Conservation (phyloP, 2,797 vertebrate species). For the Chelidonichthys spinosus region DNA sequence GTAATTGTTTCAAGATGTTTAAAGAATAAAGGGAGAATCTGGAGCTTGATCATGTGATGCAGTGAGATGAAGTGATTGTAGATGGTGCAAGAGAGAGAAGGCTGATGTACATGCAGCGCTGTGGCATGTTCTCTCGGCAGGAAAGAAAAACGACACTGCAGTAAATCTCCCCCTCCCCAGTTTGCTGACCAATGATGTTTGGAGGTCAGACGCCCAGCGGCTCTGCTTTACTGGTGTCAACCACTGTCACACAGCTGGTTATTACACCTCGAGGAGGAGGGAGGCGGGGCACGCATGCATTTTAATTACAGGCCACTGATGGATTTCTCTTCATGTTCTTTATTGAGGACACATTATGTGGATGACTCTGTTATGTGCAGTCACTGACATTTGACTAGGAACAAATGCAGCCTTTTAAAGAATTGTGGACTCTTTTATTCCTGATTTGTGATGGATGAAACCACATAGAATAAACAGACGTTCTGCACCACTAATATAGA, state of each 20-base stretch:
- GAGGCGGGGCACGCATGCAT: constrained; percentile 13
- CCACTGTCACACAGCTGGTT: constrained; percentile 36
- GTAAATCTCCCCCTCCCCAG: constrained; percentile 64
- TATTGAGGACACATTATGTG: neutral
- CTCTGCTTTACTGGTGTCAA: constrained; percentile 48
- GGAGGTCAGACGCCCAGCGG: constrained; percentile 71
- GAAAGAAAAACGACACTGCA: constrained; percentile 67
- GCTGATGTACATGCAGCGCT: constrained; percentile 22
- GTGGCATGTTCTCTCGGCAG: constrained; percentile 64
- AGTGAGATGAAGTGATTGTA: constrained; percentile 25
- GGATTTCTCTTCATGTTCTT: neutral
- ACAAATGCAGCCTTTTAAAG: neutral
- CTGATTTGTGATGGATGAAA: constrained; percentile 11
- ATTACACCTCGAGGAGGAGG: constrained; percentile 27
- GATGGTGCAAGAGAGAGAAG: neutral
- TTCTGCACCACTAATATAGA: neutral
- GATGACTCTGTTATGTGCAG: constrained; percentile 17
- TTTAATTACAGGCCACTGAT: constrained; percentile 2
- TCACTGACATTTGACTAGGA: neutral
- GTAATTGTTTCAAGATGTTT: neutral
- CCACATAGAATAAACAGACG: neutral
- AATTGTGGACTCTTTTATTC: neutral
- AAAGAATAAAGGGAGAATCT: too few species aligned
- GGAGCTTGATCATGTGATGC: too few species aligned
- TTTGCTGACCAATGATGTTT: constrained; percentile 80